Base-by-base conservation (phyloP, 1,140 invertebrate genomes). In the Adoxophyes honmai region DNA sequence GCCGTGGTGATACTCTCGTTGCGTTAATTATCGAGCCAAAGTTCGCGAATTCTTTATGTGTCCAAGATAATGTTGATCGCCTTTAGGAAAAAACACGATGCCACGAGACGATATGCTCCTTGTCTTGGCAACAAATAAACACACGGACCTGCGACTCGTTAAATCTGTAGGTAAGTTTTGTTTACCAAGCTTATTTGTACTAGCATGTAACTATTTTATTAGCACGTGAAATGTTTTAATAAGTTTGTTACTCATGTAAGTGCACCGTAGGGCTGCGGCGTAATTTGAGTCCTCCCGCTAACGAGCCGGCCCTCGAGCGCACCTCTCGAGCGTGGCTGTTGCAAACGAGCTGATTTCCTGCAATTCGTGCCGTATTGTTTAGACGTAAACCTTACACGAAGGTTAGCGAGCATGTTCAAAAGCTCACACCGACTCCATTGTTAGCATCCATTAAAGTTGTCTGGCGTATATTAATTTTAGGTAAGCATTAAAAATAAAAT, bases 231-330 rank as follows among this genome's bases (percentile, higher is more conserved):
- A 52, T 55, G 37, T 67, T 71, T 64, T 68, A 28, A 28, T 28
- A 66, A 71, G 66, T 69, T 71, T 71, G 56, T 77, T 77, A 81
- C 72, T 66, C 72, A 74, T 71, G 63, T 77, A 70, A 67, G 70
- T 70, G 70, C 63, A 57, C 66, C 70, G 75, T 74, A 70, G 53
- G 72, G 68, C 64, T 75, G 71, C 68, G 69, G 69, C 65, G 78
- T 81, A 87, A 82, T 84, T 86, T 78, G 68, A 78, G 68, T 75
- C 78, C 80, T 78, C 68, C 65, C 69, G 66, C 76, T 85, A 85
- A 84, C 78, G 80, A 85, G 75, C 77, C 72, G 62, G 70, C 75
- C 76, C 80, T 80, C 72, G 57, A 75, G 67, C 73, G 59, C 57
- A 64, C 66, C 68, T 71, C 74, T 73, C 70, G 62, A 71, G 70